Evolutionary conservation across 92 coral and sea anemone species (phyloP).

Genomic region (Epizoanthus illoricatus): DNA sequence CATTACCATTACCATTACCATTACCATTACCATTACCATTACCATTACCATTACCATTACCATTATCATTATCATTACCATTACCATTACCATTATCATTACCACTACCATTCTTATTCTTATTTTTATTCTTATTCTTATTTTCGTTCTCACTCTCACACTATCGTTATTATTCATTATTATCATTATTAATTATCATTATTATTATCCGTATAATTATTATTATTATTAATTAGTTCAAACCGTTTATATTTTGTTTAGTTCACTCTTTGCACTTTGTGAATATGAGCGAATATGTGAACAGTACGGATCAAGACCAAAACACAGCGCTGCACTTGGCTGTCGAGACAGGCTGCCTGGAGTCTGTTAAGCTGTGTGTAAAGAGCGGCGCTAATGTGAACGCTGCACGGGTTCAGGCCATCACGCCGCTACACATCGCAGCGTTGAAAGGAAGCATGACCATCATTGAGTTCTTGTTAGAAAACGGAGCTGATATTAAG

Average conservation of each 20-base stretch:
- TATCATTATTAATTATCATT: not conserved
- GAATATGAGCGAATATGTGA: conserved; percentile 42
- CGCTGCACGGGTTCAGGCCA: conserved; percentile 43
- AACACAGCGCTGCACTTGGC: conserved; percentile 60
- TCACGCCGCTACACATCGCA: conserved; percentile 80
- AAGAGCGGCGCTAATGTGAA: conserved; percentile 66
- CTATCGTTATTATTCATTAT: not conserved
- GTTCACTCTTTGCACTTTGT: conserved; percentile 17
- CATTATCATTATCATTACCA: not conserved
- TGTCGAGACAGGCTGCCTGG: conserved; percentile 53
- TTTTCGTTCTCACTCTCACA: not conserved
- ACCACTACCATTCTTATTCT: not conserved
- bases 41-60: no score
- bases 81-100: not conserved
- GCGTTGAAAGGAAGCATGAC: conserved; percentile 70
- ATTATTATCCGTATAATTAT: not conserved
- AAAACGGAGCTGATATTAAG: conserved; percentile 56
- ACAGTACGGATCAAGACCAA: conserved; percentile 58
- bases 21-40: no score
- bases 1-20: no score
- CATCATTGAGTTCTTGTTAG: conserved; percentile 56
- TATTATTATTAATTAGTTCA: not conserved
- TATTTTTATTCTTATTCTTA: not conserved
- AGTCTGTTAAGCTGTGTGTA: conserved; percentile 55
- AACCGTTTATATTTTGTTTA: not conserved